phyloP scores from a whole-genome alignment of 2,888 invertebrate genomes.

The Drosophila nr. fundita region DNA sequence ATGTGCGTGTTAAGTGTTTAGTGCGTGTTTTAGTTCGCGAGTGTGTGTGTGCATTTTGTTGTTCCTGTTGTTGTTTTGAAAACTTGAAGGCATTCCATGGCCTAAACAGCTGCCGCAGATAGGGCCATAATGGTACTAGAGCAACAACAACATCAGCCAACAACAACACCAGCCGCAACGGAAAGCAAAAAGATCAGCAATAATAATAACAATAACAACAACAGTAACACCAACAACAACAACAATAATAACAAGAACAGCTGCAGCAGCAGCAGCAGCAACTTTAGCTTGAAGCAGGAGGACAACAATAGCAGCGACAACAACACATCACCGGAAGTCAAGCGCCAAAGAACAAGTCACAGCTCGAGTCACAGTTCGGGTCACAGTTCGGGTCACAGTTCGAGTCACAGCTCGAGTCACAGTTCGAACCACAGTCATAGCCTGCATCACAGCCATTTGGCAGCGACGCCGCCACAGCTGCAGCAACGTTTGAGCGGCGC shows the following conservation, averaged over 20 bases:
- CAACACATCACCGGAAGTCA: conserved; percentile 22
- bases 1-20: conserved; percentile 23
- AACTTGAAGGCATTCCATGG: conserved; percentile 46
- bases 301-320: conserved; percentile 42
- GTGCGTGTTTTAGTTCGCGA: conserved; percentile 23
- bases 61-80: background rate
- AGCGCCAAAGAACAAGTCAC: conserved; percentile 48
- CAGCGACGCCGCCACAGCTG: conserved; percentile 52
- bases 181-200: conserved; percentile 21
- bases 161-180: conserved; percentile 21
- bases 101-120: conserved; percentile 44
- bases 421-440: conserved; percentile 19
- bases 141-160: conserved; percentile 61
- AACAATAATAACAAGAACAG: conserved; percentile 27
- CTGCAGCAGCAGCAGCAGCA: conserved; percentile 34
- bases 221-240: conserved; percentile 26
- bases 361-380: conserved; percentile 23
- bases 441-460: conserved; percentile 34
- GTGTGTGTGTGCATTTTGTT: background rate
- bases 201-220: conserved; percentile 20
- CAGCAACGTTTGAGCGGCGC: conserved; percentile 46
- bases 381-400: conserved; percentile 30
- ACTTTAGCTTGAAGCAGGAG: conserved; percentile 48
- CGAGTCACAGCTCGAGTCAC: conserved; percentile 28
- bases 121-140: conserved; percentile 82